phyloP scores from a whole-genome alignment of 2,113 vertebrate genomes.

The Eulacestoma nigropectus region DNA sequence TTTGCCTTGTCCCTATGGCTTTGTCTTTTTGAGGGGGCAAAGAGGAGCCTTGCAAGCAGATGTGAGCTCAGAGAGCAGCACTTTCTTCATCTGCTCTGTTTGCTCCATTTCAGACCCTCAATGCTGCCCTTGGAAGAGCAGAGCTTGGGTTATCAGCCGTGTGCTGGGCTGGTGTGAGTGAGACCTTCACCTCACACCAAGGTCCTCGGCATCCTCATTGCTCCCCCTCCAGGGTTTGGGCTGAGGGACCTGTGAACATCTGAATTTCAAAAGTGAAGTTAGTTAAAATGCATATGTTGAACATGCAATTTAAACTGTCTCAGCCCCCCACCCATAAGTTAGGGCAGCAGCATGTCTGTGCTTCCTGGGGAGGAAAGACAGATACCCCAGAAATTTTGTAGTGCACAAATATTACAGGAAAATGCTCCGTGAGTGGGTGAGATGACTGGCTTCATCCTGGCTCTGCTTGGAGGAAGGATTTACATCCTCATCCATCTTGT shows the following conservation, averaged over 20 bases:
- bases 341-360: not conserved
- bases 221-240: not conserved
- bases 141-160: not conserved
- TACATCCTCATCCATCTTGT: not conserved
- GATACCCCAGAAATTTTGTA: not conserved
- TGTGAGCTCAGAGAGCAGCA: not conserved
- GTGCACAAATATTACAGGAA: not conserved
- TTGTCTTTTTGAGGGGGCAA: not conserved
- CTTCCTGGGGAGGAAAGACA: not conserved
- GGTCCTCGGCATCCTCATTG: not conserved
- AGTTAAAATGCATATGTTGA: not conserved
- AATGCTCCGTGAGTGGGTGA: not conserved
- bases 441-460: not conserved
- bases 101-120: not conserved
- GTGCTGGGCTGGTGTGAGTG: not conserved
- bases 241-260: no score
- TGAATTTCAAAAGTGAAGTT: not conserved
- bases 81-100: not conserved
- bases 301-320: not conserved
- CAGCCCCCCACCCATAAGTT: accelerated
- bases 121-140: not conserved
- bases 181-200: not conserved
- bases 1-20: not conserved
- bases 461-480: not conserved
- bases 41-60: accelerated